Conservation (phyloP, 2,113 vertebrate species). For the Nyctereutes procyonoides region DNA sequence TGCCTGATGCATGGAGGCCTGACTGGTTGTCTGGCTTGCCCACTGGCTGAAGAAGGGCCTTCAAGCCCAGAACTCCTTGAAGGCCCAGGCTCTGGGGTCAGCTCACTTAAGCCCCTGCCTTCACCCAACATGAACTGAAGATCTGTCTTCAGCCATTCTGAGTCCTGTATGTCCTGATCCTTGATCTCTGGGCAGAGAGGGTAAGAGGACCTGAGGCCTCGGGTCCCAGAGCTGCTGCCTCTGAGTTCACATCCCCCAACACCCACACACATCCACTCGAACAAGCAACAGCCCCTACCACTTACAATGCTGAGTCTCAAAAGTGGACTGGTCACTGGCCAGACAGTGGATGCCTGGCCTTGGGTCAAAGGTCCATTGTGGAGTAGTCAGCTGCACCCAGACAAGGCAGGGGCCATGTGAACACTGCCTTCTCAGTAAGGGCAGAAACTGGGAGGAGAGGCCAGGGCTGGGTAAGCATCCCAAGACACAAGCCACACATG, state of each 20-base stretch:
- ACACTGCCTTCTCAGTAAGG: background rate
- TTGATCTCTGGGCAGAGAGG: background rate
- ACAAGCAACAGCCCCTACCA: background rate
- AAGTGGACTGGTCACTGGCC: background rate
- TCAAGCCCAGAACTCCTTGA: background rate
- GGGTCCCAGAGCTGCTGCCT: background rate
- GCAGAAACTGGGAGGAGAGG: background rate
- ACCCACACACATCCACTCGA: background rate
- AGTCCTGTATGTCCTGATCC: too few relatives aligned
- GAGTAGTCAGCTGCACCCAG: background rate
- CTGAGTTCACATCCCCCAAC: background rate
- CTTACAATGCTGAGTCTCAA: background rate
- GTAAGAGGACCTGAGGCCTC: background rate
- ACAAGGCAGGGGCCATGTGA: background rate
- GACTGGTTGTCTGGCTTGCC: background rate
- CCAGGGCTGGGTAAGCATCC: background rate
- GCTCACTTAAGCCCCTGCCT: background rate
- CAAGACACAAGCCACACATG: fast-evolving
- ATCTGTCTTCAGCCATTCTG: background rate
- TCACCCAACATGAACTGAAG: background rate
- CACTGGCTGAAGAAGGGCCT: background rate
- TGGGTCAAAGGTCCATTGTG: background rate
- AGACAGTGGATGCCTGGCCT: background rate
- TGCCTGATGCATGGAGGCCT: background rate
- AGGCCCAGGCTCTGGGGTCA: background rate